These are phyloP conservation scores for Platichthys stellatus DNA, from an alignment of 2,113 vertebrate species.

Conservation along the genomic window DNA sequence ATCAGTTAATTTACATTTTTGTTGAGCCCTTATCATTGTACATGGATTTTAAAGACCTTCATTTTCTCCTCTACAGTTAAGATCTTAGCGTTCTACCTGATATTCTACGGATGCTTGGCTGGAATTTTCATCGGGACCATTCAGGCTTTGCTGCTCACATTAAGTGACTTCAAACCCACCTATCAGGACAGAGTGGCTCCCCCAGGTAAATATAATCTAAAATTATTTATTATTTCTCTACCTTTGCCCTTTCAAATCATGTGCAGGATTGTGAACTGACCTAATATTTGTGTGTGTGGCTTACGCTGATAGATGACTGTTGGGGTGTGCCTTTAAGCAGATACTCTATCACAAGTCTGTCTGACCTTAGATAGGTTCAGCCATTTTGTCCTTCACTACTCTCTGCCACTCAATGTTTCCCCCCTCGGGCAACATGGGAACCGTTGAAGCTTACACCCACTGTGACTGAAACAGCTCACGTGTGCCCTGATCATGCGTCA, in stretches of 20 bases:
- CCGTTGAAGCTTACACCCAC: slow-evolving; percentile 35
- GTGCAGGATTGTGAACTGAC: neutral
- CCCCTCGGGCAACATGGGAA: slow-evolving; percentile 52
- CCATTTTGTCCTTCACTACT: slow-evolving; percentile 84
- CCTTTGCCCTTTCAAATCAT: neutral
- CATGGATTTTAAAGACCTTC: slow-evolving; percentile 5
- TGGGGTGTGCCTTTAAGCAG: slow-evolving; percentile 53
- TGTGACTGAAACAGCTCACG: slow-evolving; percentile 40
- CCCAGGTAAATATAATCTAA: slow-evolving; percentile 87
- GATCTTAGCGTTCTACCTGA: slow-evolving; percentile 95
- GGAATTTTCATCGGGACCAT: slow-evolving; percentile 99
- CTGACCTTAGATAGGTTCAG: slow-evolving; percentile 75
- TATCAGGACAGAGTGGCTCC: slow-evolving; percentile 98
- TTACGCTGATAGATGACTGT: slow-evolving; percentile 1
- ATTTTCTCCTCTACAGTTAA: slow-evolving; percentile 85
- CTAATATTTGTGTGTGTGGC: neutral
- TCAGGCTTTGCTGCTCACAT: slow-evolving; percentile 94
- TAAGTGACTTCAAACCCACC: slow-evolving; percentile 92
- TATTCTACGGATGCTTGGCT: slow-evolving; percentile 98
- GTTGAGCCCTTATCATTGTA: neutral
- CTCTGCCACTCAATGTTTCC: slow-evolving; percentile 59
- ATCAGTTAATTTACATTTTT: neutral
- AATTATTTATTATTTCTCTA: neutral
- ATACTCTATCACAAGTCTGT: slow-evolving; percentile 57
- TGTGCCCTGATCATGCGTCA: slow-evolving; percentile 44